Conservation (phyloP, 2,888 invertebrate species). For the Papilio protenor region DNA sequence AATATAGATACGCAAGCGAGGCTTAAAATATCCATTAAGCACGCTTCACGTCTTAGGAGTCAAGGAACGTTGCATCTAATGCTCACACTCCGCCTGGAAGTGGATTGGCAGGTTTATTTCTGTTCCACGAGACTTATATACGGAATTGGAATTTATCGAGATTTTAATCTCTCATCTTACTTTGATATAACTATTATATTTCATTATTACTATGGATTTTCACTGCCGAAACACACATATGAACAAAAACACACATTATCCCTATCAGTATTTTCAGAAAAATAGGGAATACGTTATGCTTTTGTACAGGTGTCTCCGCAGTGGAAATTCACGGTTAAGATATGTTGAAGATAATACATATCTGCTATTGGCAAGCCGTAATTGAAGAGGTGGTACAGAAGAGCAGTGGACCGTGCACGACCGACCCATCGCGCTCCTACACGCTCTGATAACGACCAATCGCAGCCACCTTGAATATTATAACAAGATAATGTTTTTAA, state of each 20-base stretch:
- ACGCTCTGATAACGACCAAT: conserved; percentile 46
- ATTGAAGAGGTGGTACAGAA: conserved; percentile 35
- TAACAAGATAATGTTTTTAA: neutral
- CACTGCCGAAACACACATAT: neutral
- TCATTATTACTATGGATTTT: neutral
- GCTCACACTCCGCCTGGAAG: conserved; percentile 27
- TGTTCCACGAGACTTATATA: conserved; percentile 21
- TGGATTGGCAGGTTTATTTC: conserved; percentile 32
- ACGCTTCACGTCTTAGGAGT: conserved; percentile 40
- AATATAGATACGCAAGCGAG: conserved; percentile 47
- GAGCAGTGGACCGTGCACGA: conserved; percentile 38
- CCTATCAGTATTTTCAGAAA: neutral
- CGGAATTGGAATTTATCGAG: conserved; percentile 4
- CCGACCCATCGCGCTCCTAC: conserved; percentile 33
- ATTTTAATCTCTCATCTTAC: conserved; percentile 3
- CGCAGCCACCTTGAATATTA: conserved; percentile 11
- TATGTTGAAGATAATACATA: neutral
- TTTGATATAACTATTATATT: neutral
- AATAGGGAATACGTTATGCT: neutral
- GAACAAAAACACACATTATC: neutral
- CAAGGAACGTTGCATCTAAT: conserved; percentile 42
- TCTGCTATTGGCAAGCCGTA: conserved; percentile 30
- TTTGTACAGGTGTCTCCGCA: neutral
- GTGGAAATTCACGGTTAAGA: neutral
- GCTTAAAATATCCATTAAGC: conserved; percentile 45